Evolutionary conservation across 2,113 vertebrate genomes (phyloP), one percentile per base, ranked within the genome.

Genomic region (Penelope pileata): DNA sequence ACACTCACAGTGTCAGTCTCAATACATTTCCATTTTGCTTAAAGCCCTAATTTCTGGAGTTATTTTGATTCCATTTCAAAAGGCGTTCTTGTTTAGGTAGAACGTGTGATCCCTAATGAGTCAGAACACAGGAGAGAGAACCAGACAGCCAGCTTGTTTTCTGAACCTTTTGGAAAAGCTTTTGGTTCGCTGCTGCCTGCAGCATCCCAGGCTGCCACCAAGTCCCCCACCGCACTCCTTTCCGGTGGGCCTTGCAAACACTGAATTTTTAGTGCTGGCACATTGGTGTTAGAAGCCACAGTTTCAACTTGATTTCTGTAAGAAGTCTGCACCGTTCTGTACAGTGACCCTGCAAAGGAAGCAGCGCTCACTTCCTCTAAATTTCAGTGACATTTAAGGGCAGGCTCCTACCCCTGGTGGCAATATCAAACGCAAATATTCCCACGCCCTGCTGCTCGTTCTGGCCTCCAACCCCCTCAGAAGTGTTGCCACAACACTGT

Each of bases 401-500:
- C 69, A 72, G 47, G 51, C 19, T 83, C 19, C 70, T 73, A 43
- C 48, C 24, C 53, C 43, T 13, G 16, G 80, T 29, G n/a, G 54
- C 48, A 76, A 50, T 50, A 80, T 66, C 54, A 38, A 74, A 77
- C 83, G 6, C n/a, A 76, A 80, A 66, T 42, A 77, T 93, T 94
- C 75, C 82, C 75, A 77, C 0, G 2, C 70, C 87, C 78, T 80
- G 67, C 85, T 90, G 85, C 45, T 86, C 3, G 3, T 58, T 69
- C 69, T 0, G 0, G 68, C 82, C 78, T 56, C 66, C 21, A 24
- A 10, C 30, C 4, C 22, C 29, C 18, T 36, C 48, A 16, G 30
- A 72, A 73, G 50, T 66, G 85, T 88, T 94, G 90, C 78, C 90
- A 94, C 90, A 96, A 85, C 87, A 91, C n/a, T 53, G 58, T 36